These are phyloP conservation scores for Drusus annulatus DNA, from an alignment of 1,140 invertebrate genomes.

Conservation along the genomic window DNA sequence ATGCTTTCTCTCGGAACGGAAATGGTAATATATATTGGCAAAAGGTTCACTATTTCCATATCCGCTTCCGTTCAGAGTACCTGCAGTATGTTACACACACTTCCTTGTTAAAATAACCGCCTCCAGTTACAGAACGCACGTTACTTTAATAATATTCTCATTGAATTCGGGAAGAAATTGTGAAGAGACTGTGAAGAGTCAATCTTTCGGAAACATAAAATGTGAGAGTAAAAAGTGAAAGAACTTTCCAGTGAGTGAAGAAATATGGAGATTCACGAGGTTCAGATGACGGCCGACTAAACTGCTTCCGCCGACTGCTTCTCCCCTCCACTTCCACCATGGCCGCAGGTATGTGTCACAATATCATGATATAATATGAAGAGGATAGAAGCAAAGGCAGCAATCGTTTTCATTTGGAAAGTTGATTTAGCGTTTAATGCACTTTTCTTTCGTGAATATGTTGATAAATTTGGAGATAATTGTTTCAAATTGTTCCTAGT, in stretches of 20 bases:
- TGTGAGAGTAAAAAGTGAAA: constrained; percentile 18
- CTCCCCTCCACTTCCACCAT: background rate
- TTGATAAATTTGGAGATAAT: too few species aligned
- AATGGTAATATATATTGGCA: too few species aligned
- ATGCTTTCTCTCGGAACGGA: too few species aligned
- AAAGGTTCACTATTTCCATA: too few species aligned
- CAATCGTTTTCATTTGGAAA: too few species aligned
- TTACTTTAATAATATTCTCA: background rate
- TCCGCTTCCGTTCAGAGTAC: too few species aligned
- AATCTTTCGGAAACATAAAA: background rate
- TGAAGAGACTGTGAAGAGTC: background rate
- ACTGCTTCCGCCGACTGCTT: background rate
- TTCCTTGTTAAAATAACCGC: background rate
- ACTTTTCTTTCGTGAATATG: too few species aligned
- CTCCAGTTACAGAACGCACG: background rate
- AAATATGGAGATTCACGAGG: constrained; percentile 27
- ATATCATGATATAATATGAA: too few species aligned
- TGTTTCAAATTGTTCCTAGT: too few species aligned
- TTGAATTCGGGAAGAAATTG: constrained; percentile 8
- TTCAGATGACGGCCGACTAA: constrained; percentile 25
- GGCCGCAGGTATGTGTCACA: constrained; percentile 26
- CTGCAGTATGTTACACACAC: background rate
- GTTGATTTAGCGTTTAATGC: too few species aligned
- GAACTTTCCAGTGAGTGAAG: constrained; percentile 32
- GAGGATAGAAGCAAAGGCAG: too few species aligned